A percentile compares a stretch with the other conserved stretches of the same genome.
These are phyloP conservation scores for Micronisus gabar DNA, from an alignment of 2,113 vertebrate species.

Conservation along the genomic window DNA sequence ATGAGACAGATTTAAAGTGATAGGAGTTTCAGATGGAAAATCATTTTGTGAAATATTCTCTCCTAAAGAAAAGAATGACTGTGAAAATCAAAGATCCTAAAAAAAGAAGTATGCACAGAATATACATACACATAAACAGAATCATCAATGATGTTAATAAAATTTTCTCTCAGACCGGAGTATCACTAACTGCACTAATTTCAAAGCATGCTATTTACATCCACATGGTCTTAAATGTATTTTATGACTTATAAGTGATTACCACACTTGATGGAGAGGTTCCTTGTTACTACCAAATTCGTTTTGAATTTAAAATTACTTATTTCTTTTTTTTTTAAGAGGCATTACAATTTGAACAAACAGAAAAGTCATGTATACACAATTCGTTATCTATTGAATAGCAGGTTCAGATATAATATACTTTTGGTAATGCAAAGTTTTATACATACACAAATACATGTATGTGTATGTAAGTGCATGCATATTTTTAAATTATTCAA, in stretches of 20 bases:
- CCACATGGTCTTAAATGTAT: background rate
- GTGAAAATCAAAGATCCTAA: slow-evolving; percentile 49
- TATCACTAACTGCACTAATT: background rate
- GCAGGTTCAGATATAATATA: background rate
- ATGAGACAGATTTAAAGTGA: slow-evolving; percentile 74
- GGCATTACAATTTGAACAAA: background rate
- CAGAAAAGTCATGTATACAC: background rate
- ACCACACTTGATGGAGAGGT: background rate
- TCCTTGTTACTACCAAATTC: background rate
- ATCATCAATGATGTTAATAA: background rate
- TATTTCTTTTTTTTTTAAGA: background rate
- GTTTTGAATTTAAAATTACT: background rate
- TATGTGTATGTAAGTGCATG: background rate
- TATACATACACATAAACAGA: background rate
- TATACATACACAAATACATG: background rate
- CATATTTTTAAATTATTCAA: background rate
- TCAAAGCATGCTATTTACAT: background rate
- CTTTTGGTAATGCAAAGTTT: background rate
- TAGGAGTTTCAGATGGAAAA: slow-evolving; percentile 71
- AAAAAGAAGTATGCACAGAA: slow-evolving; percentile 25
- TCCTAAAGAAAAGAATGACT: slow-evolving; percentile 70
- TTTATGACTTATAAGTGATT: background rate
- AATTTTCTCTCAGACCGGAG: background rate
- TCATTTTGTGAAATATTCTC: slow-evolving; percentile 69
- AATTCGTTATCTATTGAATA: background rate